phyloP scores from a whole-genome alignment of 2,888 invertebrate genomes.

The Andricus quercusramuli region DNA sequence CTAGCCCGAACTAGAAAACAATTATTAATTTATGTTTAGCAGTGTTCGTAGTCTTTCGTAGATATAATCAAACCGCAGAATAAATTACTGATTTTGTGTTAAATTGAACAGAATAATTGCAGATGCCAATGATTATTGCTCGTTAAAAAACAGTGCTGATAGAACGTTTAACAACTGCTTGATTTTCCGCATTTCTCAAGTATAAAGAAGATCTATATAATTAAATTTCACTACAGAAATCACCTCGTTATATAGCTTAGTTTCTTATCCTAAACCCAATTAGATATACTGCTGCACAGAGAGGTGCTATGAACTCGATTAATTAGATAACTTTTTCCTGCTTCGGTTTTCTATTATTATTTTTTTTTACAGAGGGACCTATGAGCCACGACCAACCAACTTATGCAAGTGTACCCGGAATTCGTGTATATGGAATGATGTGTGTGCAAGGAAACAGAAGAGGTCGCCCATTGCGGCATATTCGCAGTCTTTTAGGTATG shows the following conservation, averaged over 20 bases:
- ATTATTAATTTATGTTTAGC: neutral
- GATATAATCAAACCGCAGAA: neutral
- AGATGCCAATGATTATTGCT: neutral
- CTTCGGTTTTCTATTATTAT: neutral
- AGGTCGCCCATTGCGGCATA: constrained; percentile 78
- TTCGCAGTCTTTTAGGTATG: constrained; percentile 77
- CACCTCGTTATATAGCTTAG: neutral
- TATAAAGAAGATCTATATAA: constrained; percentile 15
- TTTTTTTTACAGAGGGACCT: constrained; percentile 87
- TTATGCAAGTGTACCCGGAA: constrained; percentile 95
- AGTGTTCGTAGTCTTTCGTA: neutral
- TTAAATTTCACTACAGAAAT: constrained; percentile 30
- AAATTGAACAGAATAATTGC: constrained; percentile 18
- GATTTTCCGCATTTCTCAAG: constrained; percentile 13
- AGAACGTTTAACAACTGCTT: neutral
- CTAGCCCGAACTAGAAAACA: constrained; percentile 1
- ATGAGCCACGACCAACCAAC: constrained; percentile 96
- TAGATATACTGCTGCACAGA: neutral
- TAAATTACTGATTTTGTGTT: constrained; percentile 10
- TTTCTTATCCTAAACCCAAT: neutral
- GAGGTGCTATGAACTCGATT: neutral
- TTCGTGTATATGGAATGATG: constrained; percentile 96
- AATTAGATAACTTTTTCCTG: neutral
- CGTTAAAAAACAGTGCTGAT: neutral
- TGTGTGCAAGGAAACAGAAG: constrained; percentile 83